Conservation (phyloP, 2,888 invertebrate species). For the Plusia festucae region DNA sequence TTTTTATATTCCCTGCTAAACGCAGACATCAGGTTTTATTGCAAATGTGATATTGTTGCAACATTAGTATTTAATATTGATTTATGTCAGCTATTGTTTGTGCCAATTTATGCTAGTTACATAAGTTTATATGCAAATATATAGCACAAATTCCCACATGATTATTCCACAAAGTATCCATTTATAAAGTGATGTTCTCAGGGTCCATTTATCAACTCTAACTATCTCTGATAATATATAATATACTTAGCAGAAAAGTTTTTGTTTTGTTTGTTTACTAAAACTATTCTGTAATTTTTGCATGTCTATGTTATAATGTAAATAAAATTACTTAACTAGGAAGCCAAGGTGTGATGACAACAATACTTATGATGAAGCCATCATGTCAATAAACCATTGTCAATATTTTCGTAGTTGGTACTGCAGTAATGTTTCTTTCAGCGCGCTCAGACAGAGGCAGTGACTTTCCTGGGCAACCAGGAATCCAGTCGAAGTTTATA, state of each 20-base stretch:
- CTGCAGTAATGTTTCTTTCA: slow-evolving; percentile 69
- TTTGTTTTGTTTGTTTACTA: too few species aligned
- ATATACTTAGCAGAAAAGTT: too few species aligned
- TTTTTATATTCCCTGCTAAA: not conserved
- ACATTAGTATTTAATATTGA: not conserved
- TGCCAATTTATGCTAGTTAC: not conserved
- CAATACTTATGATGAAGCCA: not conserved
- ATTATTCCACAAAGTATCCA: too few species aligned
- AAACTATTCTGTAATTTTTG: too few species aligned
- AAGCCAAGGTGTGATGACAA: not conserved
- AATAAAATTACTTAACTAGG: too few species aligned
- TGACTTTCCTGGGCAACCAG: slow-evolving; percentile 98
- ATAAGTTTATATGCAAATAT: not conserved
- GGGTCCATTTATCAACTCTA: too few species aligned
- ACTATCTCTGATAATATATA: too few species aligned
- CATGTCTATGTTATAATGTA: too few species aligned
- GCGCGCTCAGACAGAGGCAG: slow-evolving; percentile 99
- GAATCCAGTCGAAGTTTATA: slow-evolving; percentile 98
- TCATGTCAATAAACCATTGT: not conserved
- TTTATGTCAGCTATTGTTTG: not conserved
- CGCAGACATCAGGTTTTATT: too few species aligned
- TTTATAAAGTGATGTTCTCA: too few species aligned
- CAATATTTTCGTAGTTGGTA: not conserved
- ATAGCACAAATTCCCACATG: not conserved
- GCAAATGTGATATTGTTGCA: too few species aligned